Percentiles rank a stretch among this genome's conserved stretches.
phyloP scores from a whole-genome alignment of 2,888 invertebrate genomes.

The Clanis bilineata region DNA sequence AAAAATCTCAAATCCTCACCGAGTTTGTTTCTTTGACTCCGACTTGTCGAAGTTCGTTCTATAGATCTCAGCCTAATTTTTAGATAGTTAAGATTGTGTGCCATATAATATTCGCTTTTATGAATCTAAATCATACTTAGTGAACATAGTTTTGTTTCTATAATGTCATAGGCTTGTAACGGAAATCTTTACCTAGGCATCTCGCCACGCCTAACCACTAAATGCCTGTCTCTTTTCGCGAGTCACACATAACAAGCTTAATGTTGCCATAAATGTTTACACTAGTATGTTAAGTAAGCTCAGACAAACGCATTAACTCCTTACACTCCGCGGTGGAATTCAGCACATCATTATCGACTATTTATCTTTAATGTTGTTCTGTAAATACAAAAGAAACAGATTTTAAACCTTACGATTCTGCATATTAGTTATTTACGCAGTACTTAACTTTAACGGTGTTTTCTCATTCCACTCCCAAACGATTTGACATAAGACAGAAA shows the following conservation, averaged over 20 bases:
- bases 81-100: too few species aligned
- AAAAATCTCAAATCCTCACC: too few species aligned
- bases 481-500: too few species aligned
- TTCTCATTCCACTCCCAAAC: too few species aligned
- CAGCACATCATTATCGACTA: neutral
- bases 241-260: neutral
- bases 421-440: too few species aligned
- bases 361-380: neutral
- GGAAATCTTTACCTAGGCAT: neutral
- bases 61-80: too few species aligned
- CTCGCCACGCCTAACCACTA: neutral
- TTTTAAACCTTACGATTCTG: neutral
- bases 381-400: neutral
- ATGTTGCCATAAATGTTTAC: neutral
- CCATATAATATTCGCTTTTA: too few species aligned
- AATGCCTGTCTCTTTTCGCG: neutral
- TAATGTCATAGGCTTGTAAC: neutral
- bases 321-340: neutral
- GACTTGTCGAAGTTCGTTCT: too few species aligned
- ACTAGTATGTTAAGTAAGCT: constrained; percentile 9
- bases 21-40: too few species aligned
- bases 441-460: too few species aligned
- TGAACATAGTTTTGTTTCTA: too few species aligned
- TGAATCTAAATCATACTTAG: too few species aligned
- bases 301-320: neutral